Evolutionary conservation across 2,113 vertebrate species (phyloP).

Genomic region (Hippocampus mohnikei): DNA sequence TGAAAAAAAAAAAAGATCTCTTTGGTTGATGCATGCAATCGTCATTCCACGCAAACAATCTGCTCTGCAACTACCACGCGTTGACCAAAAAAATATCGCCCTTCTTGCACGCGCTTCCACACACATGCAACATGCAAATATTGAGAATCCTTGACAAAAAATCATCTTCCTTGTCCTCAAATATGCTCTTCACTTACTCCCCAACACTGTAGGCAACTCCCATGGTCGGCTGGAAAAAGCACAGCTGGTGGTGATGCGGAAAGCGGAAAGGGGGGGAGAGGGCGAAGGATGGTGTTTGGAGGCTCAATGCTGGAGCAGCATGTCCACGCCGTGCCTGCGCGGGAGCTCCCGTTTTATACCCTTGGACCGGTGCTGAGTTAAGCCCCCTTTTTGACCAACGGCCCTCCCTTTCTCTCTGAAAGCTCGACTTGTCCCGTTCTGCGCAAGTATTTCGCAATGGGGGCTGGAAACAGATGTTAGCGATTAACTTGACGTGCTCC

Average conservation of each 20-base stretch:
- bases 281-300: conserved; percentile 4
- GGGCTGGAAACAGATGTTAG: conserved; percentile 39
- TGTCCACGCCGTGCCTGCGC: conserved; percentile 26
- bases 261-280: conserved; percentile 13
- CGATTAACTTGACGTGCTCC: conserved; percentile 62
- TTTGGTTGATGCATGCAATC: background rate
- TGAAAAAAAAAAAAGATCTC: background rate
- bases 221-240: conserved; percentile 57
- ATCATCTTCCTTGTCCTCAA: background rate
- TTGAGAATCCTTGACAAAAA: background rate
- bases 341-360: conserved; percentile 52
- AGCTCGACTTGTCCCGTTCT: conserved; percentile 21
- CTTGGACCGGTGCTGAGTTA: conserved; percentile 45
- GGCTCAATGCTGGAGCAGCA: conserved; percentile 29
- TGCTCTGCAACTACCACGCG: background rate
- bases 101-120: background rate
- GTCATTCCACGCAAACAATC: background rate
- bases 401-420: conserved; percentile 38
- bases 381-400: conserved; percentile 49
- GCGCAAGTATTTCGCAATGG: conserved; percentile 51
- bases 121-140: background rate
- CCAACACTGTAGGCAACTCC: conserved; percentile 73
- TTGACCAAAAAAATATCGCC: background rate
- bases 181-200: conserved; percentile 71
- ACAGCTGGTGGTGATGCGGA: conserved; percentile 5